Percentiles rank a stretch among this genome's conserved stretches.
Evolutionary conservation across 2,888 invertebrate species (phyloP).

Genomic region (Eristalinus aeneus): DNA sequence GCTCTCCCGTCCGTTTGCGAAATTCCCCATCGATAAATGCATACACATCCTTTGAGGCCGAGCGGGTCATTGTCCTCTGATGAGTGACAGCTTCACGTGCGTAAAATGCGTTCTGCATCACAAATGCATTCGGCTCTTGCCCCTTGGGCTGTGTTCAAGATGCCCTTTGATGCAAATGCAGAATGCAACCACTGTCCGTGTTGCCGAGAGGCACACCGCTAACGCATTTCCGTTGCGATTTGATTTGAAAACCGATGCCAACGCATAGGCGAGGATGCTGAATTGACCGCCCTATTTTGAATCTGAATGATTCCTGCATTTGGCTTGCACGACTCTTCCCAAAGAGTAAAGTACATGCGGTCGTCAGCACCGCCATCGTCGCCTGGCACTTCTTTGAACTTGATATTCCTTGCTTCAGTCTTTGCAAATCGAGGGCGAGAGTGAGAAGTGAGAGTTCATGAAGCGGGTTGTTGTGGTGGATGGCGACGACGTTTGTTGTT

Average conservation of each 20-base stretch:
- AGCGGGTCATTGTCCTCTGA: conserved; percentile 48
- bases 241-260: not conserved
- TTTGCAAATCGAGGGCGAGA: not conserved
- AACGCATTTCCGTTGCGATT: conserved; percentile 45
- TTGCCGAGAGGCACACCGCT: conserved; percentile 2
- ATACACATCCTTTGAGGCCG: conserved; percentile 15
- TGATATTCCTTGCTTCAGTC: conserved; percentile 35
- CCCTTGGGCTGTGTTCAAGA: conserved; percentile 12
- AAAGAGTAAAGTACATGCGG: conserved; percentile 2
- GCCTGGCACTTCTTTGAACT: conserved; percentile 16
- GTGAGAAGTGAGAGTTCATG: not conserved
- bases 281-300: conserved; percentile 42
- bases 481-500: conserved; percentile 14
- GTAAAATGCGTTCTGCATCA: conserved; percentile 57
- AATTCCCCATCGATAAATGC: conserved; percentile 9
- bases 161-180: conserved; percentile 30
- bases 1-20: conserved; percentile 15
- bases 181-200: conserved; percentile 18
- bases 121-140: not conserved
- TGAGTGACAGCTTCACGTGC: conserved; percentile 50
- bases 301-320: conserved; percentile 26
- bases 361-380: conserved; percentile 27
- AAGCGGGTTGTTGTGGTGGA: not conserved
- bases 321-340: not conserved
- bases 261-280: conserved; percentile 15